Evolutionary conservation across 2,797 vertebrate species (phyloP), one percentile per base, ranked within the genome.

Genomic region (Rhabdomys pumilio): DNA sequence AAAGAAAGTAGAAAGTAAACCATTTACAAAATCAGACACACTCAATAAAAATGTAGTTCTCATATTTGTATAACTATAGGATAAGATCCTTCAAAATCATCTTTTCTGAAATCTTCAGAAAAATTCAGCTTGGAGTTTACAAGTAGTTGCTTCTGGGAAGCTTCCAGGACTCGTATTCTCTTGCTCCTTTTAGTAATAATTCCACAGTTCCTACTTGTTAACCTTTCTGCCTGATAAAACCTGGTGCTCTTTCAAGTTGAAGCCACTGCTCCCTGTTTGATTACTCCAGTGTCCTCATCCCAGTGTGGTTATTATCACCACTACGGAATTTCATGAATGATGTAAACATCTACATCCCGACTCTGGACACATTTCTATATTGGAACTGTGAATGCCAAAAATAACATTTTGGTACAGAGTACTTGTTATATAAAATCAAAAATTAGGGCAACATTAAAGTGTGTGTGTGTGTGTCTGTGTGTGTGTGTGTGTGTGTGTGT

Each of bases 381-480:
- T 84, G 79, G 73, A 92, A 29, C 57, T 91, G 14, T 89, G 91
- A 84, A 89, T 11, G 89, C 55, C 91, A 92, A 92, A 96, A 96
- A 82, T 92, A 89, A 65, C 3, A 5, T 89, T 81, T 95, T 81
- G 59, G 34, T 65, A 59, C 47, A 65, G 82, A 73, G 20, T 55
- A 57, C 12, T 90, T 89, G 55, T 82, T 86, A 94, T n/a, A 95
- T 13, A 81, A 94, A 73, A 93, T 69, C 2, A 95, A 93, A 93
- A 59, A 29, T 81, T 83, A 95, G 31, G 86, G 50, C 26, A 57
- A 81, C 34, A 1, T 69, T 34, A 44, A 63, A 57, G 11, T 59
- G 81, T 55, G 34, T 29, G 14, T 63, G 73, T 31, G 75, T 59
- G 79, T 81, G 55, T 59, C 31, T 57, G 57, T 29, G 15, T 47